Percentiles rank a stretch among this genome's conserved stretches.
These are phyloP conservation scores for Cryptocheilus praepositus DNA, from an alignment of 2,888 invertebrate species.

Conservation along the genomic window DNA sequence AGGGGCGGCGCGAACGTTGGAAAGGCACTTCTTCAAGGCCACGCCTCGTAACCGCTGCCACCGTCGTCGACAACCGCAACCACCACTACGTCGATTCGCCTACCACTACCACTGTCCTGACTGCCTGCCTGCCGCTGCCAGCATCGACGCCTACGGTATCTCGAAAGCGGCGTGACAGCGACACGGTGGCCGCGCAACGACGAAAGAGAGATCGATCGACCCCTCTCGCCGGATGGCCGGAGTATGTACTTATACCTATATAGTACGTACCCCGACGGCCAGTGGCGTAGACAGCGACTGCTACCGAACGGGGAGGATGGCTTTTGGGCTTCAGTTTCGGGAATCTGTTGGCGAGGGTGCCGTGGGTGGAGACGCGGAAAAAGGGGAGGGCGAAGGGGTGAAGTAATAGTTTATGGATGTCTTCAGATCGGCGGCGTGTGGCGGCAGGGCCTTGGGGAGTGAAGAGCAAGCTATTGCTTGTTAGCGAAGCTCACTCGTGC, in stretches of 20 bases:
- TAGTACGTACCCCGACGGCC: background rate
- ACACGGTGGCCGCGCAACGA: conserved; percentile 52
- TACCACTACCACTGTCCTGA: conserved; percentile 19
- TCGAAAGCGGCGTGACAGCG: conserved; percentile 37
- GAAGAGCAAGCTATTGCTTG: too few relatives aligned
- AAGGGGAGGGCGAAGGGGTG: background rate
- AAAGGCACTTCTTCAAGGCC: conserved; percentile 30
- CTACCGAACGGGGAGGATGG: background rate
- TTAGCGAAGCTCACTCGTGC: too few relatives aligned
- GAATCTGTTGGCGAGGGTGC: background rate
- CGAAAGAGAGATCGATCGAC: conserved; percentile 66
- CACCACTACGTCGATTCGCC: conserved; percentile 1
- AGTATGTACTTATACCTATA: conserved; percentile 39
- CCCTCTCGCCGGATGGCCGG: conserved; percentile 53
- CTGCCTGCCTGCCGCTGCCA: conserved; percentile 3
- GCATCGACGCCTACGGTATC: conserved; percentile 21
- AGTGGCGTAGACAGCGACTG: conserved; percentile 5
- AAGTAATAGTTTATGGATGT: background rate
- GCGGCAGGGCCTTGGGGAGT: too few relatives aligned
- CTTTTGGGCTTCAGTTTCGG: background rate
- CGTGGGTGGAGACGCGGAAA: background rate
- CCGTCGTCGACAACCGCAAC: conserved; percentile 26
- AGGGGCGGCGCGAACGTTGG: conserved; percentile 25
- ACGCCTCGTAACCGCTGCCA: conserved; percentile 37
- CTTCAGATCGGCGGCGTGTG: too few relatives aligned